Base-by-base conservation (phyloP, 2,888 invertebrate genomes). In the Tenthredo scrophulariae region DNA sequence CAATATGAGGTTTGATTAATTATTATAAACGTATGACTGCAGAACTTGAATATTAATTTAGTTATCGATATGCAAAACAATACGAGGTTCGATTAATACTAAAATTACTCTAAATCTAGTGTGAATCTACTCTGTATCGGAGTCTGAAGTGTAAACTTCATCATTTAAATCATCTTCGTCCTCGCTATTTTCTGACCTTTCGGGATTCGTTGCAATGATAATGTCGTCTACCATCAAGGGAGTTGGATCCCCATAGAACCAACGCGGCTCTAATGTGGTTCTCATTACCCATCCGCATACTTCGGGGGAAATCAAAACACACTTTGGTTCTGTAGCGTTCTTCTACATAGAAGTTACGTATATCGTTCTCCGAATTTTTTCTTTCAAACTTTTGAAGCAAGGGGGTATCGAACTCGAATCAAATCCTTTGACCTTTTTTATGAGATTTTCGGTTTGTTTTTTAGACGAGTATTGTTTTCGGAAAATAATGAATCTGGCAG, bases 401-500 rank as follows among this genome's bases (percentile, higher is more conserved):
- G 70, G 70, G 37, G 70, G 70, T 37, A 37, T 70, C 37, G 37
- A 70, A 37, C 37, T 70, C 37, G 70, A 70, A 70, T 70, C 70
- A 37, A 70, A 70, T 18, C 70, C 70, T 37, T 70, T 70, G 37
- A 70, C 70, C 37, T 70, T 70, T 37, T 33, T 70, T 37, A 70
- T 33, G 37, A 70, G 37, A 37, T 70, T 33, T 37, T 70, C 37
- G 4, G 15, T 70, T 37, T 70, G 37, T 18, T 37, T 37, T 18
- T 70, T 33, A 37, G 37, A 37, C 70, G 37, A 37, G 70, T 70
- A 70, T n/a, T 26, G 29, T 10, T 65, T 65, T 65, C 26, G 65
- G 65, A 70, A 37, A 33, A 70, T 37, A 33, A 18, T 6, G n/a
- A 70, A 37, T 26, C 70, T 37, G 18, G 65, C 33, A 37, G 70